Evolutionary conservation across 2,888 invertebrate species (phyloP).

Genomic region (Caenorhabditis angaria): DNA sequence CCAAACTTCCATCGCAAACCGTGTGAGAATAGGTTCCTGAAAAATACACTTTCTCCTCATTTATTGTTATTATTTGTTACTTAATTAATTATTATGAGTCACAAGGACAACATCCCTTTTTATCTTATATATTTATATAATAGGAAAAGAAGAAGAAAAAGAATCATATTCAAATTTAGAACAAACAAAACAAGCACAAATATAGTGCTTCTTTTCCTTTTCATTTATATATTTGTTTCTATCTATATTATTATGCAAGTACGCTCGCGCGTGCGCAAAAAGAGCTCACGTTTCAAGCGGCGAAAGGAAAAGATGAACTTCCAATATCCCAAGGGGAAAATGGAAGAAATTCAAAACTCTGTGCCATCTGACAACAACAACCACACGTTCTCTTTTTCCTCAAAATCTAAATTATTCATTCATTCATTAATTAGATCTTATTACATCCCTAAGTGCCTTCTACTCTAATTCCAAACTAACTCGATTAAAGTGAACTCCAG

Average conservation of each 20-base stretch:
- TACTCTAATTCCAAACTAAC: neutral
- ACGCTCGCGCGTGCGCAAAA: constrained; percentile 26
- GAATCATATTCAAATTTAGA: neutral
- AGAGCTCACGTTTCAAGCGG: constrained; percentile 36
- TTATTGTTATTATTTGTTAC: neutral
- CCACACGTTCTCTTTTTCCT: neutral
- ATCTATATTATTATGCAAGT: constrained; percentile 31
- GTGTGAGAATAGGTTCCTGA: constrained; percentile 42
- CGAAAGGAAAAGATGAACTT: neutral
- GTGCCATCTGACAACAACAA: neutral
- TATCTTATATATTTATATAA: neutral
- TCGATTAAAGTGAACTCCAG: neutral
- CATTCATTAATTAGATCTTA: constrained; percentile 2
- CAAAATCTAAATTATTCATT: constrained; percentile 2
- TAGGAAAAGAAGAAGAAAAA: neutral
- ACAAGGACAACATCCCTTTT: constrained; percentile 3
- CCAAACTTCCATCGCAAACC: constrained; percentile 47
- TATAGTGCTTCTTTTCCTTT: constrained; percentile 13
- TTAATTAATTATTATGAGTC: neutral
- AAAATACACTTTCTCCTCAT: constrained; percentile 14
- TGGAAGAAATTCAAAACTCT: constrained; percentile 1
- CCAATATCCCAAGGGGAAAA: neutral
- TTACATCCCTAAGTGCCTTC: neutral
- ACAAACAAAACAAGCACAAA: constrained; percentile 3
- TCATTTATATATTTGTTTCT: constrained; percentile 37